phyloP scores from a whole-genome alignment of 2,797 vertebrate species.

The Chiroxiphia lanceolata region DNA sequence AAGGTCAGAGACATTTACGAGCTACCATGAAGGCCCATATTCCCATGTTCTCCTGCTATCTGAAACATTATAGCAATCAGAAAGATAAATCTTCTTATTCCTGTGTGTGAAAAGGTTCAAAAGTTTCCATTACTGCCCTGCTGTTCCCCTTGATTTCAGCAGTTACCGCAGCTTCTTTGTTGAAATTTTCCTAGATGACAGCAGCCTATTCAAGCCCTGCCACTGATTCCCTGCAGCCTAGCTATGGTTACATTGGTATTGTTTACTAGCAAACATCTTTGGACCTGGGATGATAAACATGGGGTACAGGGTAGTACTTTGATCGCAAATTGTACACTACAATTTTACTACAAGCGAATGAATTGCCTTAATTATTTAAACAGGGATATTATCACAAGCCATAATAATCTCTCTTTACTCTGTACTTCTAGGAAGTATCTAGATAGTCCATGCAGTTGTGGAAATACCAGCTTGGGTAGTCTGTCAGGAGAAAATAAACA shows the following conservation, averaged over 20 bases:
- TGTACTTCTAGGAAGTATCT: neutral
- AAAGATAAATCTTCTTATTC: constrained; percentile 23
- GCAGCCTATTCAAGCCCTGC: neutral
- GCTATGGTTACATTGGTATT: neutral
- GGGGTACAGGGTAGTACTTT: neutral
- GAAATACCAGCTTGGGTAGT: neutral
- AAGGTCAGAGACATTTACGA: constrained; percentile 24
- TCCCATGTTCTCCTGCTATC: neutral
- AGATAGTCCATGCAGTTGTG: neutral
- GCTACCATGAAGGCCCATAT: neutral
- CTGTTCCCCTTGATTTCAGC: constrained; percentile 16
- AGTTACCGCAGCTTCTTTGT: neutral
- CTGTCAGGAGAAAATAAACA: neutral
- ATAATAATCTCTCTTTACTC: neutral
- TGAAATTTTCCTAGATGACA: neutral
- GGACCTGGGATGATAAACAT: neutral
- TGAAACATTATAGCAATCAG: constrained; percentile 35
- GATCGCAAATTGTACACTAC: neutral
- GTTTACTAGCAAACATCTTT: constrained; percentile 46
- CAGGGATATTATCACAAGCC: neutral
- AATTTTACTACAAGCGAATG: constrained; percentile 9
- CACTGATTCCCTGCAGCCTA: neutral
- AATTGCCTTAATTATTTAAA: constrained; percentile 37
- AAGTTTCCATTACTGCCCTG: constrained; percentile 32
- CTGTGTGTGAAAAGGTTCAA: neutral